phyloP scores from a whole-genome alignment of 2,797 vertebrate genomes.

The Oreochromis grahami region DNA sequence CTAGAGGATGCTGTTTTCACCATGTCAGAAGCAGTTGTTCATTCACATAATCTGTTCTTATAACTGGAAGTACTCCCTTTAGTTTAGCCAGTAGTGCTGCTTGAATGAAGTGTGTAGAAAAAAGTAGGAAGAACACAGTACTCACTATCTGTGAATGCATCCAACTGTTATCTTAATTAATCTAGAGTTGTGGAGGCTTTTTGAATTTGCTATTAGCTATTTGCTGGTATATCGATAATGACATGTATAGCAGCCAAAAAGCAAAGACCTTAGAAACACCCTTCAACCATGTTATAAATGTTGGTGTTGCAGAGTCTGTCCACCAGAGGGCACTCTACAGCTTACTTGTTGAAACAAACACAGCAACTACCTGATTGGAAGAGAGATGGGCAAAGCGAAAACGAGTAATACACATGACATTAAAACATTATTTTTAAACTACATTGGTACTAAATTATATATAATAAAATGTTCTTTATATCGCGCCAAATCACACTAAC shows the following conservation, averaged over 20 bases:
- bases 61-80: background rate
- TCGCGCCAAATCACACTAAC: rapidly evolving
- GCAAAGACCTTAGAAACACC: background rate
- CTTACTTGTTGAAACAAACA: background rate
- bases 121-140: background rate
- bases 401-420: background rate
- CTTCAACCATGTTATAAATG: background rate
- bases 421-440: background rate
- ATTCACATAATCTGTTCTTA: background rate
- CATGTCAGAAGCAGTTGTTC: background rate
- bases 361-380: background rate
- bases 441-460: background rate
- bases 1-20: background rate
- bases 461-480: background rate
- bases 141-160: background rate
- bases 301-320: background rate
- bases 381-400: background rate
- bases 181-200: background rate
- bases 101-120: background rate
- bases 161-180: background rate
- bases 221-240: background rate
- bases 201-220: background rate
- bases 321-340: background rate
- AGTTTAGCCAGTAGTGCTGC: background rate
- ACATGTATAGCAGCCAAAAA: background rate